A percentile compares a stretch with the other conserved stretches of the same genome.
Evolutionary conservation across 2,113 vertebrate genomes (phyloP).

Genomic region (Microcebus murinus): DNA sequence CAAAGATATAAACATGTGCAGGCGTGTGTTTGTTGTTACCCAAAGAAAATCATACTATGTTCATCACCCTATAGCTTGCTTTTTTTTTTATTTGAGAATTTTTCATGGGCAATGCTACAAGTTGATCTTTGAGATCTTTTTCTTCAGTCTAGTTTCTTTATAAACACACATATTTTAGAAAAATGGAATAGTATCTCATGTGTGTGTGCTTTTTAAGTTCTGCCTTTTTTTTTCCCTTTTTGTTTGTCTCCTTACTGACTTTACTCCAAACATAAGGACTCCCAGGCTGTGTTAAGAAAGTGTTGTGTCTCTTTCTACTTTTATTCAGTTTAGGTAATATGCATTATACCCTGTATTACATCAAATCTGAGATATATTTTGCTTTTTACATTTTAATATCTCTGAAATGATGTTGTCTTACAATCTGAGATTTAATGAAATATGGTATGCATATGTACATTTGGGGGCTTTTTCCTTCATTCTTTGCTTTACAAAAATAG

Average conservation of each 20-base stretch:
- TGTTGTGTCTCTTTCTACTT: background rate
- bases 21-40: background rate
- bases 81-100: background rate
- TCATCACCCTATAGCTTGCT: background rate
- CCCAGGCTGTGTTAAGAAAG: background rate
- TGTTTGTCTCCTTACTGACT: background rate
- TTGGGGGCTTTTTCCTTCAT: background rate
- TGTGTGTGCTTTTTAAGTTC: background rate
- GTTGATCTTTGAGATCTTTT: background rate
- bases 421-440: background rate
- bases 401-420: background rate
- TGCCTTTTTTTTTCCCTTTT: background rate
- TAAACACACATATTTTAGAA: background rate
- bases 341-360: background rate
- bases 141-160: background rate
- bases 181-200: background rate
- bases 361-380: background rate
- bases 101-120: background rate
- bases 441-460: too few relatives aligned
- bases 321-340: background rate
- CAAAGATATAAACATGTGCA: background rate
- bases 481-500: conserved; percentile 18
- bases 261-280: background rate
- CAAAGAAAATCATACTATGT: background rate
- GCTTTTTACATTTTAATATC: background rate